Evolutionary conservation across 2,888 invertebrate genomes (phyloP).

Genomic region (Epinotia bilunana): DNA sequence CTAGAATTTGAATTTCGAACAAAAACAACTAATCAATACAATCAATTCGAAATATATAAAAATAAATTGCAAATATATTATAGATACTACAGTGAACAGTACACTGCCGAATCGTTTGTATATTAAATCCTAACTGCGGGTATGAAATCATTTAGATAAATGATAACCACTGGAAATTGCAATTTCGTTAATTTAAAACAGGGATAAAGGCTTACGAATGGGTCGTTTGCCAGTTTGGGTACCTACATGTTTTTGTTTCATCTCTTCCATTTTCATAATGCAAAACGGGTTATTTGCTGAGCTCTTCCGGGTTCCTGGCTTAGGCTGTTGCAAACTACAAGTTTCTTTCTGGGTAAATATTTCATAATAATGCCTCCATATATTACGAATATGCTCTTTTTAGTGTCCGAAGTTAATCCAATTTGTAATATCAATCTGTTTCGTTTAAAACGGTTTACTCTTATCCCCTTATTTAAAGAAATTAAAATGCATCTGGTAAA

Average conservation of each 20-base stretch:
- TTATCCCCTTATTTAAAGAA: no score
- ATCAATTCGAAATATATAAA: conserved; percentile 30
- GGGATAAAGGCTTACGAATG: conserved; percentile 56
- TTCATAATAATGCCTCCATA: no score
- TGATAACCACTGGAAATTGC: conserved; percentile 45
- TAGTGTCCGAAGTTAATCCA: no score
- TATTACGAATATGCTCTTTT: no score
- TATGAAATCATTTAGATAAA: conserved; percentile 37
- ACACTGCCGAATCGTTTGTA: conserved; percentile 33
- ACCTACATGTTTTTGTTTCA: conserved; percentile 62
- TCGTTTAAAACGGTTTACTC: no score
- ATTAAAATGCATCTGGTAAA: no score
- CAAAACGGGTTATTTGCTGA: conserved; percentile 73
- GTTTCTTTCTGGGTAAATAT: conserved; percentile 59
- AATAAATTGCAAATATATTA: conserved; percentile 18
- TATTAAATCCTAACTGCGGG: conserved; percentile 28
- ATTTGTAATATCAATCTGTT: no score
- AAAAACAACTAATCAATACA: conserved; percentile 13
- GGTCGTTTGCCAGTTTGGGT: conserved; percentile 56
- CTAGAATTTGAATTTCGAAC: conserved; percentile 3
- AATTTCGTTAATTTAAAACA: conserved; percentile 60
- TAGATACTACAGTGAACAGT: conserved; percentile 11
- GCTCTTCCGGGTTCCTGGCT: conserved; percentile 61
- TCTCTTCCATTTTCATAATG: conserved; percentile 69
- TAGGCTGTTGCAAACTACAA: conserved; percentile 59